A percentile compares a stretch with the other conserved stretches of the same genome.
phyloP scores from a whole-genome alignment of 2,888 invertebrate species.

The Leptura quadrifasciata region DNA sequence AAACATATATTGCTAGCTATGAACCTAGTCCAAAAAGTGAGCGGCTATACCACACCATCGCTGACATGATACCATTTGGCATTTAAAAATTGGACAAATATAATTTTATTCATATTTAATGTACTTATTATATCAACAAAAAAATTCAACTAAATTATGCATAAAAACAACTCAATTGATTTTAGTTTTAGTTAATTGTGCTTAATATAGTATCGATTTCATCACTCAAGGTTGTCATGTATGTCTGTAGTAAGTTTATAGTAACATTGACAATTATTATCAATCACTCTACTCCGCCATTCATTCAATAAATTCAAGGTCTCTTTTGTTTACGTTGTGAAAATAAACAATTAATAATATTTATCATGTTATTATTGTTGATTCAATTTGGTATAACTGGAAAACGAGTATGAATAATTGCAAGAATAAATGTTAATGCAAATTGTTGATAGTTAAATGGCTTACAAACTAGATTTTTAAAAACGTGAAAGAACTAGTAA shows the following conservation, averaged over 20 bases:
- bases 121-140: too few species aligned
- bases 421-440: conserved; percentile 7
- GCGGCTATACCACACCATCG: too few species aligned
- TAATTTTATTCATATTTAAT: too few species aligned
- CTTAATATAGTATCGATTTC: conserved; percentile 42
- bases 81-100: too few species aligned
- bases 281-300: conserved; percentile 48
- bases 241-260: conserved; percentile 48
- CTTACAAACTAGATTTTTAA: background rate
- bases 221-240: conserved; percentile 52
- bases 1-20: too few species aligned
- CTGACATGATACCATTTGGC: too few species aligned
- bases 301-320: conserved; percentile 58
- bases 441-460: background rate
- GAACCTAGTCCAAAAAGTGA: too few species aligned
- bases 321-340: conserved; percentile 48
- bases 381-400: background rate
- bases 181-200: conserved; percentile 38
- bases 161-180: conserved; percentile 25
- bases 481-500: background rate
- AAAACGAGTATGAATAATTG: background rate
- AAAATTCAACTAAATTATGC: background rate
- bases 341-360: conserved; percentile 30
- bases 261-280: conserved; percentile 52
- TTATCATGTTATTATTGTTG: conserved; percentile 28